These are phyloP conservation scores for Ceratina australensis DNA, from an alignment of 1,140 invertebrate species.

Conservation along the genomic window DNA sequence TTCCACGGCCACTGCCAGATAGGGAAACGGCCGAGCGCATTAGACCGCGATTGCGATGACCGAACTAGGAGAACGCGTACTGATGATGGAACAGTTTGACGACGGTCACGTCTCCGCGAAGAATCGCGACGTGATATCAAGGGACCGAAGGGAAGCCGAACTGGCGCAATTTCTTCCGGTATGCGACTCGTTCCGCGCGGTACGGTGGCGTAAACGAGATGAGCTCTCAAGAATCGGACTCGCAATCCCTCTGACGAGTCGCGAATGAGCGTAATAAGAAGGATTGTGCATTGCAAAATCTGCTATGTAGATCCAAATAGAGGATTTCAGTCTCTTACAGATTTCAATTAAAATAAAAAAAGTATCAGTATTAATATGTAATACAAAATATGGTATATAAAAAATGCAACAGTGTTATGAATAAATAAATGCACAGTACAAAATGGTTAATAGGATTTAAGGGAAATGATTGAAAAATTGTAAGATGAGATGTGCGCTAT, in stretches of 20 bases:
- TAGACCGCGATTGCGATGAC: conserved; percentile 23
- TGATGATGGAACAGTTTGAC: conserved; percentile 37
- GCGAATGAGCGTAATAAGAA: too few relatives aligned
- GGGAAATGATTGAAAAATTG: too few relatives aligned
- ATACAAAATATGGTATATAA: too few relatives aligned
- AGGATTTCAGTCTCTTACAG: too few relatives aligned
- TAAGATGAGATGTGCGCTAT: background rate
- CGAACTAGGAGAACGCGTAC: conserved; percentile 18
- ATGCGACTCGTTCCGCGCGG: conserved; percentile 3
- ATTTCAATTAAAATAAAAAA: too few relatives aligned
- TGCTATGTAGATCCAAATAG: too few relatives aligned
- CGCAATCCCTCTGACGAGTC: too few relatives aligned
- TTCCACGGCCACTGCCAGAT: conserved; percentile 18
- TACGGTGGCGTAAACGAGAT: background rate
- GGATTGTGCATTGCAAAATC: too few relatives aligned
- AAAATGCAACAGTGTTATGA: too few relatives aligned
- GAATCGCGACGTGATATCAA: conserved; percentile 29
- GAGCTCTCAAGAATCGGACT: background rate
- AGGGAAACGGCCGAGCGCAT: conserved; percentile 8
- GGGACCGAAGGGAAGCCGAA: conserved; percentile 17
- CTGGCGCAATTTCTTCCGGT: conserved; percentile 6
- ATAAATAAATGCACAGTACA: too few relatives aligned
- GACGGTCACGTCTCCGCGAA: conserved; percentile 29
- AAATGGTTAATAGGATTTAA: too few relatives aligned
- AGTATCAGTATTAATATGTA: too few relatives aligned